phyloP scores from a whole-genome alignment of 2,888 invertebrate species.

The Dolichopus griseipennis region DNA sequence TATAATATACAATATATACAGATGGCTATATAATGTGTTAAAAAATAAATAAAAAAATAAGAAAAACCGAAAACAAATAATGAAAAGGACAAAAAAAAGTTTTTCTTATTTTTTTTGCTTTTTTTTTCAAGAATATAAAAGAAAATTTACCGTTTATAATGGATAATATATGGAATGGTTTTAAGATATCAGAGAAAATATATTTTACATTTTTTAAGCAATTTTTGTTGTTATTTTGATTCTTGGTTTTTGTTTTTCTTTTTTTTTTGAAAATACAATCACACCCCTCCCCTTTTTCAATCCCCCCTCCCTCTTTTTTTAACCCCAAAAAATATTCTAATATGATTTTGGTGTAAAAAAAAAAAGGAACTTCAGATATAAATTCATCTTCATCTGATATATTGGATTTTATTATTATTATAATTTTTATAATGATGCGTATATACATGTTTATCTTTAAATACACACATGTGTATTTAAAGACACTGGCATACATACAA shows the following conservation, averaged over 20 bases:
- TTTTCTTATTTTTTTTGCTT: background rate
- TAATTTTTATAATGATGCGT: background rate
- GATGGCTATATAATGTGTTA: too few species aligned
- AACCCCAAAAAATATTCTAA: too few species aligned
- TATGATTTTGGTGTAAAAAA: background rate
- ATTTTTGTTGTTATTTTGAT: background rate
- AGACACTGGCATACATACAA: too few species aligned
- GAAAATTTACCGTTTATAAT: slow-evolving; percentile 8
- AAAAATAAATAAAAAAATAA: too few species aligned
- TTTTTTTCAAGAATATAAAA: background rate
- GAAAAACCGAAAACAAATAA: background rate
- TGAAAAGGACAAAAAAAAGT: background rate
- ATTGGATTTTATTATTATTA: too few species aligned
- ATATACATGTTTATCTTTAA: too few species aligned
- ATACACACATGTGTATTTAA: too few species aligned
- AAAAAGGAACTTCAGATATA: background rate
- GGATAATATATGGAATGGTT: slow-evolving; percentile 4
- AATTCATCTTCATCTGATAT: background rate
- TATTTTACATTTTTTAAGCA: background rate
- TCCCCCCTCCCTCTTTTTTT: too few species aligned
- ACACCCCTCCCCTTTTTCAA: too few species aligned
- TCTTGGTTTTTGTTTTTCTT: background rate
- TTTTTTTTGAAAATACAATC: too few species aligned
- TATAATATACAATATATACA: too few species aligned
- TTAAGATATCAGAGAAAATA: background rate